Conservation (phyloP, 1,140 invertebrate species). For the Trachymyrmex septentrionalis region DNA sequence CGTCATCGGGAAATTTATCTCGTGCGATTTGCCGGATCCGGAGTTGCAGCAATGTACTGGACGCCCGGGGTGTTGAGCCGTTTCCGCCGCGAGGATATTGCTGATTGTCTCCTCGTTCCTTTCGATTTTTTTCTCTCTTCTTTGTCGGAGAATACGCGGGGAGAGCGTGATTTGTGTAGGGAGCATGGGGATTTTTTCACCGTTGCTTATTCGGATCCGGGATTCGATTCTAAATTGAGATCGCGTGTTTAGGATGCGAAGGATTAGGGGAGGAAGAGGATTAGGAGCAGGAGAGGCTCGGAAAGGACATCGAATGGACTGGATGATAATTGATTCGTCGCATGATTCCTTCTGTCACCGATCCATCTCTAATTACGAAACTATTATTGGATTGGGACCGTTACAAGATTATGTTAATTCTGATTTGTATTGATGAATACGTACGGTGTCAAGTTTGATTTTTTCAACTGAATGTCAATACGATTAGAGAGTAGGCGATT, state of each 20-base stretch:
- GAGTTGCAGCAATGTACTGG: constrained; percentile 30
- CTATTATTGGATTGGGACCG: not conserved
- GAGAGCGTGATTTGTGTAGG: constrained; percentile 51
- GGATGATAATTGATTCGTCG: constrained; percentile 54
- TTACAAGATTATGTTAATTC: constrained; percentile 56
- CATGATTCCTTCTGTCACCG: not conserved
- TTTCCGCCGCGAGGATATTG: constrained; percentile 63
- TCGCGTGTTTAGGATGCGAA: constrained; percentile 53
- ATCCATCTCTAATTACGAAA: constrained; percentile 40
- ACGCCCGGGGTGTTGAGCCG: constrained; percentile 50
- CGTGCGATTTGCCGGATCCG: constrained; percentile 80
- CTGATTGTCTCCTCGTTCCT: constrained; percentile 57
- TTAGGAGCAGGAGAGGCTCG: constrained; percentile 10
- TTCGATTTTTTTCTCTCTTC: constrained; percentile 31
- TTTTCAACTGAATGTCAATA: constrained; percentile 18
- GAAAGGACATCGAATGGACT: constrained; percentile 10
- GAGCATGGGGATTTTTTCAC: constrained; percentile 43
- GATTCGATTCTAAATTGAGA: constrained; percentile 60
- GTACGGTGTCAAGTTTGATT: not conserved
- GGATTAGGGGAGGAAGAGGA: constrained; percentile 58
- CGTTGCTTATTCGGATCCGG: constrained; percentile 37
- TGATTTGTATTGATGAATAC: not conserved
- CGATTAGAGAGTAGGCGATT: constrained; percentile 2
- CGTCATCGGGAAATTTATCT: constrained; percentile 82
- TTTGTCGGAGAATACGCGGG: constrained; percentile 29